Percentiles rank a stretch among this genome's conserved stretches.
phyloP scores from a whole-genome alignment of 2,888 invertebrate genomes.

The Drosophila falleni region DNA sequence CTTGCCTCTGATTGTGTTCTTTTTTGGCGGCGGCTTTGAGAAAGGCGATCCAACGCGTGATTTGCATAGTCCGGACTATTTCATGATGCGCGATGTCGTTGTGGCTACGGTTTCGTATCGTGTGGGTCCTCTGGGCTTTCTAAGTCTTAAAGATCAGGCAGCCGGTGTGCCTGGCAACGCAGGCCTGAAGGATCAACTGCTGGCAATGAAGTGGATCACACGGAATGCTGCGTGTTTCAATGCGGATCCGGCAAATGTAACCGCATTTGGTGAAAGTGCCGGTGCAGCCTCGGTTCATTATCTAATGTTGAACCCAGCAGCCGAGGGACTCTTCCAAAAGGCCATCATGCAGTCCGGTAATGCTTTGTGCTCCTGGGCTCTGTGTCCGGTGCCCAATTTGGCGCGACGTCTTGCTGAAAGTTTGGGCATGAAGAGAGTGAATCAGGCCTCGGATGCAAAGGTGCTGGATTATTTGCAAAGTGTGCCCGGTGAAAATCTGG shows the following conservation, averaged over 20 bases:
- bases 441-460: constrained; percentile 67
- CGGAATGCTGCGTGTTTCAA: constrained; percentile 85
- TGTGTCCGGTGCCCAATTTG: constrained; percentile 61
- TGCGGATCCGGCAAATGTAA: constrained; percentile 86
- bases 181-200: constrained; percentile 86
- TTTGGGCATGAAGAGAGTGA: constrained; percentile 69
- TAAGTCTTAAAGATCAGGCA: constrained; percentile 84
- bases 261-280: constrained; percentile 86
- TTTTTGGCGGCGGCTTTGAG: constrained; percentile 86
- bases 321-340: constrained; percentile 84
- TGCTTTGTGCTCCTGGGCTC: constrained; percentile 79
- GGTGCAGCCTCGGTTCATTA: constrained; percentile 86
- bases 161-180: constrained; percentile 86
- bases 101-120: constrained; percentile 86
- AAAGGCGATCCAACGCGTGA: constrained; percentile 84
- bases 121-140: constrained; percentile 86
- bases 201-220: constrained; percentile 86
- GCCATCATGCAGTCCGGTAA: constrained; percentile 83
- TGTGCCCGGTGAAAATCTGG: constrained; percentile 59
- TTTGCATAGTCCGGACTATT: constrained; percentile 85
- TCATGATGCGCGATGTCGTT: constrained; percentile 85
- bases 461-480: constrained; percentile 65
- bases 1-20: constrained; percentile 85
- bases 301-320: constrained; percentile 85
- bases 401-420: constrained; percentile 75